These are phyloP conservation scores for Colletes latitarsis DNA, from an alignment of 1,140 invertebrate species.

Conservation along the genomic window DNA sequence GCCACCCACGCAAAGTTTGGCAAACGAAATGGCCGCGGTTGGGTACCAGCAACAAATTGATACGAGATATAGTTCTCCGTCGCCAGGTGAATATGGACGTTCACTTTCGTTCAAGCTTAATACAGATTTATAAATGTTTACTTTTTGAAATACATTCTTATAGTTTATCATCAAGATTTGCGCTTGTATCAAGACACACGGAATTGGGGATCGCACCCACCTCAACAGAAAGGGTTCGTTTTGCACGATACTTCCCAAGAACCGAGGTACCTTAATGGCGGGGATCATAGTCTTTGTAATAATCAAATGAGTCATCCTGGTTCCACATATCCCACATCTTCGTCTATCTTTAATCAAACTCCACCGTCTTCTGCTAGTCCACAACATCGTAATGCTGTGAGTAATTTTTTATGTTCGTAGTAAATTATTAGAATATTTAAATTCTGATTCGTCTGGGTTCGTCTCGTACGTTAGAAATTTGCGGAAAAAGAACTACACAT, in stretches of 20 bases:
- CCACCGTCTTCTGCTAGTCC: conserved; percentile 79
- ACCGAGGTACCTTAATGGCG: conserved; percentile 79
- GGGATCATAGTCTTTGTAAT: conserved; percentile 79
- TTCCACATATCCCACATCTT: conserved; percentile 74
- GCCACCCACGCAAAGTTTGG: conserved; percentile 79
- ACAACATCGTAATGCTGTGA: conserved; percentile 80
- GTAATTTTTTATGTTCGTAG: conserved; percentile 32
- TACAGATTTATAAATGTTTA: background rate
- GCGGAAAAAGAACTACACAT: too few species aligned
- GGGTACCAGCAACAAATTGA: conserved; percentile 76
- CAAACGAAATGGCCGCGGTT: conserved; percentile 78
- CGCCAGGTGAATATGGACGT: conserved; percentile 35
- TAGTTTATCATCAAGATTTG: conserved; percentile 77
- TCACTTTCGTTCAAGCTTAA: background rate
- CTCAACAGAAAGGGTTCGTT: conserved; percentile 78
- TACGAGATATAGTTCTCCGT: conserved; percentile 72
- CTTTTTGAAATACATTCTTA: conserved; percentile 20
- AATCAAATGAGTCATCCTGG: conserved; percentile 79
- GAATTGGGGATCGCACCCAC: conserved; percentile 73
- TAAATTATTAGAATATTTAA: too few species aligned
- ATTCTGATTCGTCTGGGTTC: too few species aligned
- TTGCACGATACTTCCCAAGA: conserved; percentile 78
- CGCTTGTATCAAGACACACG: conserved; percentile 78
- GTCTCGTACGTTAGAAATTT: too few species aligned
- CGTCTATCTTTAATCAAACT: conserved; percentile 80